Evolutionary conservation across 2,113 vertebrate genomes (phyloP).

Genomic region (Microcebus griseorufus): DNA sequence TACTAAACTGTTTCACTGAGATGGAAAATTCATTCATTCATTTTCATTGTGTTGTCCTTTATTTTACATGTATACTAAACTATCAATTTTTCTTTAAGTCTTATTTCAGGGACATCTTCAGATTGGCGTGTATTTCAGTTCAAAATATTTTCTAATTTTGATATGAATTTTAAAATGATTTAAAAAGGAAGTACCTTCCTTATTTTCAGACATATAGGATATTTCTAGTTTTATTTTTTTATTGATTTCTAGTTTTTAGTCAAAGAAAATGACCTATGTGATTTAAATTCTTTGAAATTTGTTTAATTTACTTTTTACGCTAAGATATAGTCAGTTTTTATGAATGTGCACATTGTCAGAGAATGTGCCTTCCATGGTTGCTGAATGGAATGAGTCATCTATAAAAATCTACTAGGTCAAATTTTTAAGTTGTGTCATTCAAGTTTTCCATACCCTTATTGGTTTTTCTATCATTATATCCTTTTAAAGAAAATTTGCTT

Average conservation of each 20-base stretch:
- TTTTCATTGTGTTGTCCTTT: neutral
- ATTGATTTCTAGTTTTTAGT: neutral
- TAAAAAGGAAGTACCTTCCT: neutral
- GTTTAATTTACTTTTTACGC: neutral
- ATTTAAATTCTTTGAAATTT: neutral
- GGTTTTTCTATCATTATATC: neutral
- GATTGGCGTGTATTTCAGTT: neutral
- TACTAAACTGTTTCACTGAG: no score
- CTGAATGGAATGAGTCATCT: no score
- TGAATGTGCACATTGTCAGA: neutral
- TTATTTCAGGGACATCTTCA: neutral
- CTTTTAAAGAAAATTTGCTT: neutral
- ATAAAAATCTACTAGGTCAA: neutral
- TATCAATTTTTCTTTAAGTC: neutral
- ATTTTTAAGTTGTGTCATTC: neutral
- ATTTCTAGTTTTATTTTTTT: neutral
- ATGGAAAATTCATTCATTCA: neutral
- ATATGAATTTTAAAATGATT: neutral
- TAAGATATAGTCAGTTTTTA: neutral
- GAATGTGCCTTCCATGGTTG: neutral
- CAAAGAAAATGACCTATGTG: neutral
- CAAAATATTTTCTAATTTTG: neutral
- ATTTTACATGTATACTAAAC: neutral
- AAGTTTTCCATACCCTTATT: neutral
- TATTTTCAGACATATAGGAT: neutral